Percentiles rank a stretch among this genome's conserved stretches.
These are phyloP conservation scores for Bucorvus abyssinicus DNA, from an alignment of 2,797 vertebrate species.

Conservation along the genomic window DNA sequence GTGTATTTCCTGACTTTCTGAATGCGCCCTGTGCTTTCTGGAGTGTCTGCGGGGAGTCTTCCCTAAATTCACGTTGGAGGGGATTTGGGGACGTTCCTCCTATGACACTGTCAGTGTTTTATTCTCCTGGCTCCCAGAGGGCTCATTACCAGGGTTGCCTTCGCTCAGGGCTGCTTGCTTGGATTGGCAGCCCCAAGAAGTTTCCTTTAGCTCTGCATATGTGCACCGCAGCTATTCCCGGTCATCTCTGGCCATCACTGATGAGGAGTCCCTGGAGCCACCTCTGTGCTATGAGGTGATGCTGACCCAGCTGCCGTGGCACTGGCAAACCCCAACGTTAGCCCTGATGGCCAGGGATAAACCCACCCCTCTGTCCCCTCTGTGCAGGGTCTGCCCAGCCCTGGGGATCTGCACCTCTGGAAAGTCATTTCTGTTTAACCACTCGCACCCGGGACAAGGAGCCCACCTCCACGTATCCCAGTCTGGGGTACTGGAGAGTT, in stretches of 20 bases:
- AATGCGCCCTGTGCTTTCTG: neutral
- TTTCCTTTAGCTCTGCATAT: neutral
- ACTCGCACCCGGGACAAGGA: neutral
- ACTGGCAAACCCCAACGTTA: neutral
- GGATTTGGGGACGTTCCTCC: neutral
- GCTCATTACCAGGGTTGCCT: neutral
- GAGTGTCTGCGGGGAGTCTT: neutral
- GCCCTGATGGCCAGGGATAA: neutral
- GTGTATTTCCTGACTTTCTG: neutral
- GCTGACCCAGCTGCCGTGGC: neutral
- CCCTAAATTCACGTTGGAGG: neutral
- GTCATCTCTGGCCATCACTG: neutral
- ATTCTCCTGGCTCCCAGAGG: neutral
- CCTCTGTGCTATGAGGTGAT: neutral
- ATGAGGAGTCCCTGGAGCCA: neutral
- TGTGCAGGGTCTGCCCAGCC: neutral
- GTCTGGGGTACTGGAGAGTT: neutral
- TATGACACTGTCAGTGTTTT: neutral
- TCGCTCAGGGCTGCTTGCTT: neutral
- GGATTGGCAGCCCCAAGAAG: neutral
- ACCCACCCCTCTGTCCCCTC: neutral
- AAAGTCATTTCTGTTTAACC: neutral
- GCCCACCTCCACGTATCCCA: neutral
- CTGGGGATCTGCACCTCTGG: neutral
- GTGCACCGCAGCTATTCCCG: neutral